A percentile compares a stretch with the other conserved stretches of the same genome.
These are phyloP conservation scores for Cerastis leucographa DNA, from an alignment of 2,888 invertebrate species.

Conservation along the genomic window DNA sequence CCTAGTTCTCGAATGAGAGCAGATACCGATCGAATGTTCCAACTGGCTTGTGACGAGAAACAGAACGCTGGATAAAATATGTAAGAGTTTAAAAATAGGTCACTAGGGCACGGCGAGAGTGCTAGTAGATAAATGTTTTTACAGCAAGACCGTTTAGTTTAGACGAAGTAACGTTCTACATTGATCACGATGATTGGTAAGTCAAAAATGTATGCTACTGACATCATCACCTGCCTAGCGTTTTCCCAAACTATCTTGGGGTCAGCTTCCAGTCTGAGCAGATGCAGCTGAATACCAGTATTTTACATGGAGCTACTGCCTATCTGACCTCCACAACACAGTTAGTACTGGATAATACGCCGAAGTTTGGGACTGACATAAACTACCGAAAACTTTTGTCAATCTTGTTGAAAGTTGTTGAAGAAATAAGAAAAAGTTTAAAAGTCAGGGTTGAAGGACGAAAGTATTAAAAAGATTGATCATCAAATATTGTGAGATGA, in stretches of 20 bases:
- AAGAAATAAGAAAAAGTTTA: too few relatives aligned
- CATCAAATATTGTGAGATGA: background rate
- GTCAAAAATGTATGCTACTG: background rate
- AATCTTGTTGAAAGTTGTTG: background rate
- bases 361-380: background rate
- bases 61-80: background rate
- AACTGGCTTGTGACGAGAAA: background rate
- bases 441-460: background rate
- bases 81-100: background rate
- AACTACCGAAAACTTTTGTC: background rate
- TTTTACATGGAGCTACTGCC: too few relatives aligned
- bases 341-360: too few relatives aligned
- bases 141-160: background rate
- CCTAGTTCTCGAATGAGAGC: background rate
- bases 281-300: too few relatives aligned
- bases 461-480: background rate
- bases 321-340: too few relatives aligned
- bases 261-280: too few relatives aligned
- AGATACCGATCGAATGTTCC: background rate
- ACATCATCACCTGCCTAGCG: too few relatives aligned
- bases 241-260: too few relatives aligned
- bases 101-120: background rate
- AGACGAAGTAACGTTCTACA: background rate
- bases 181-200: background rate
- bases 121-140: background rate